phyloP scores from a whole-genome alignment of 2,797 vertebrate species.

The Squalus acanthias region DNA sequence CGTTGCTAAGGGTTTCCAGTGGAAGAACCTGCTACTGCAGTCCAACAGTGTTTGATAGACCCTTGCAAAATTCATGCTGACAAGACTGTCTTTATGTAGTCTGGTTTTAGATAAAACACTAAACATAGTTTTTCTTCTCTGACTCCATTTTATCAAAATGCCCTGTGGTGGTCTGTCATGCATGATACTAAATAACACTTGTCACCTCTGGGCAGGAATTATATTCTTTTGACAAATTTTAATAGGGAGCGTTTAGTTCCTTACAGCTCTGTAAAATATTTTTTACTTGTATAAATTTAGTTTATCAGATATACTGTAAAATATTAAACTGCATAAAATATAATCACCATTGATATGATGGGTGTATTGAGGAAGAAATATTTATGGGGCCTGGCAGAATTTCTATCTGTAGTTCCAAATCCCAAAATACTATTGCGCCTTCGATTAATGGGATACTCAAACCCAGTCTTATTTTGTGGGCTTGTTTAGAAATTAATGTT shows the following conservation, averaged over 20 bases:
- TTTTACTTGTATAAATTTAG: neutral
- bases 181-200: neutral
- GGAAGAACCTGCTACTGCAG: neutral
- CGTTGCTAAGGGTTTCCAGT: neutral
- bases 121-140: neutral
- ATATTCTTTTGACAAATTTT: neutral
- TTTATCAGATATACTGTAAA: neutral
- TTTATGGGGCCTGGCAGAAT: neutral
- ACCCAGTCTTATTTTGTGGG: neutral
- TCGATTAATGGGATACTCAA: neutral
- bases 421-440: neutral
- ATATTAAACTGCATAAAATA: neutral
- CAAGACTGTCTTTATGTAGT: neutral
- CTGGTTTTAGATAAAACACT: neutral
- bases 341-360: neutral
- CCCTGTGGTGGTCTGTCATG: neutral
- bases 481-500: neutral
- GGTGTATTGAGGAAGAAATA: neutral
- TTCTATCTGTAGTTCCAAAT: neutral
- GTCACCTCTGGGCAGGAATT: neutral
- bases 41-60: neutral
- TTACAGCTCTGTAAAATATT: neutral
- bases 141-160: neutral
- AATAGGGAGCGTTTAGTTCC: neutral
- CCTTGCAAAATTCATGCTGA: neutral